These are phyloP conservation scores for Zaprionus obscuricornis DNA, from an alignment of 2,888 invertebrate species.

Conservation along the genomic window DNA sequence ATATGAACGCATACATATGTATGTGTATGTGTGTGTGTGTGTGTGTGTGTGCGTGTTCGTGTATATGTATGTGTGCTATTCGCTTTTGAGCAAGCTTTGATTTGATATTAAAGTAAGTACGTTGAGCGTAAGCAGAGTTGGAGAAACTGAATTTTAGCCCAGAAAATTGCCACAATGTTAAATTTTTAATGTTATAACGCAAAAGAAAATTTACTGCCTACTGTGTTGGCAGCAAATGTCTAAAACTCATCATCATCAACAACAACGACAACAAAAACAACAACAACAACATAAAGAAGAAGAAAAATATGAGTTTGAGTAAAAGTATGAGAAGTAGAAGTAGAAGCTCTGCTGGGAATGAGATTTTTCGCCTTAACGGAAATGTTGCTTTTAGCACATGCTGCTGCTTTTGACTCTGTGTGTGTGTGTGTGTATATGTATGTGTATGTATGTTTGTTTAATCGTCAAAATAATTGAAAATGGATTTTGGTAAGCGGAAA, in stretches of 20 bases:
- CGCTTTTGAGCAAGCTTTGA: conserved; percentile 50
- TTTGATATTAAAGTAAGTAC: conserved; percentile 71
- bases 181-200: conserved; percentile 65
- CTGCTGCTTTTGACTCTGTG: no score
- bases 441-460: conserved; percentile 69
- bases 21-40: not conserved
- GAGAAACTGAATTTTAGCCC: not conserved
- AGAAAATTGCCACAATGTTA: conserved; percentile 49
- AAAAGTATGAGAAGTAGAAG: not conserved
- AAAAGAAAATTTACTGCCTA: conserved; percentile 62
- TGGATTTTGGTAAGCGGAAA: conserved; percentile 51
- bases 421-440: no score
- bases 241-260: conserved; percentile 33
- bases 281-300: no score
- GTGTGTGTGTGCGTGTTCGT: not conserved
- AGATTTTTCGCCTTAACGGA: not conserved
- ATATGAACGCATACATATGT: not conserved
- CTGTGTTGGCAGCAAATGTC: conserved; percentile 30
- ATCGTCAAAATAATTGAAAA: conserved; percentile 77
- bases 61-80: not conserved
- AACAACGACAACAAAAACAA: not conserved
- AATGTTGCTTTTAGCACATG: conserved; percentile 33
- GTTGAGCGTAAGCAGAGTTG: not conserved
- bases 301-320: no score
- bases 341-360: not conserved